Evolutionary conservation across 2,888 invertebrate species (phyloP), one percentile per base, ranked within the genome.

Genomic region (Ephialtes manifestator): DNA sequence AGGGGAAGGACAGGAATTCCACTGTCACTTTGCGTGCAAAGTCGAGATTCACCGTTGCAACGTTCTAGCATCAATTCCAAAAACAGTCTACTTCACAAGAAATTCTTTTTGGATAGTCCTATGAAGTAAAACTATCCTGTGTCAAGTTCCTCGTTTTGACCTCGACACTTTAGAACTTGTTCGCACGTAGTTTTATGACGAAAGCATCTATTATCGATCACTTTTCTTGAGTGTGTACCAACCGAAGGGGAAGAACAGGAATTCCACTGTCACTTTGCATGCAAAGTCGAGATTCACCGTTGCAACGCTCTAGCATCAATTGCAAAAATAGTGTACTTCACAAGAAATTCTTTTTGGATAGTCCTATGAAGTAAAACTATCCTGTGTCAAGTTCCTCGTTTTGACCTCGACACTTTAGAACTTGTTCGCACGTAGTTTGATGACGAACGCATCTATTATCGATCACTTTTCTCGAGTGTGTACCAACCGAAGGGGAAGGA

Each of bases 11-110:
- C 35, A 35, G 60, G 39, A 74, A 60, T 67, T 72, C 46, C 15
- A 55, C 51, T 58, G 77, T 82, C 82, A 77, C 65, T 77, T n/a
- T 77, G 71, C 71, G 67, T 76, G 70, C 70, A 76, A 70, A 76
- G 60, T 77, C 65, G 55, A n/a, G n/a, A n/a, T n/a, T n/a, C 3
- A 31, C 31, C 8, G 4, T 39, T 8, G 7, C 35, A 4, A 8
- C 8, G 35, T 7, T n/a, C n/a, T n/a, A n/a, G 35, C n/a, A 39
- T 39, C 31, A 5, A 31, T 31, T 31, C 5, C 31, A 2, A 39
- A n/a, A n/a, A n/a, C 18, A 0, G n/a, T n/a, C 1, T 51, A 13
- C n/a, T 48, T 1, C 15, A 51, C 7, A 7, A 18, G 18, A 51
- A 51, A 46, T n/a, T n/a, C n/a, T 13, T 43, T 65, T n/a, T 10